Conservation (phyloP, 2,888 invertebrate genomes). For the Notodonta ziczac region DNA sequence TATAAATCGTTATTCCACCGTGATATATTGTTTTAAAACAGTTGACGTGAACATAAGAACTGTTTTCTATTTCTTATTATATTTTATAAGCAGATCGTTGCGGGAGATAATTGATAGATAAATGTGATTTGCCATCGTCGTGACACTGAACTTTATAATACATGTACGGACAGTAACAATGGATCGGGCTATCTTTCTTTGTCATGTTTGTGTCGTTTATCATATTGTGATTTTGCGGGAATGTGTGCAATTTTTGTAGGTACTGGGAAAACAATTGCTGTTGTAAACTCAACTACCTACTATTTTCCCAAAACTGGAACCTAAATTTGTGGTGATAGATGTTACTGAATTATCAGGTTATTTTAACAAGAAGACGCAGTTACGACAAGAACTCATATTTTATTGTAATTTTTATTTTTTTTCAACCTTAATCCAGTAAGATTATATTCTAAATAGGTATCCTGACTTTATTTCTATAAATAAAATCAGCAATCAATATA, state of each 20-base stretch:
- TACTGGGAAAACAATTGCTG: too few relatives aligned
- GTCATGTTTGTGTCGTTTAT: slow-evolving; percentile 33
- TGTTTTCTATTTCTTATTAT: slow-evolving; percentile 47
- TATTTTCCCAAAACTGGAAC: too few relatives aligned
- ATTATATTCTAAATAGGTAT: too few relatives aligned
- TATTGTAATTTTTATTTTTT: too few relatives aligned
- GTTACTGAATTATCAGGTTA: too few relatives aligned
- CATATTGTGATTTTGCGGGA: background rate
- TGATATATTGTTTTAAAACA: slow-evolving; percentile 55
- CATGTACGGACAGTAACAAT: slow-evolving; percentile 37
- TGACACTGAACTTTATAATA: slow-evolving; percentile 34
- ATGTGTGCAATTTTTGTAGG: background rate
- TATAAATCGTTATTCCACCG: slow-evolving; percentile 55
- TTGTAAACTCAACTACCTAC: too few relatives aligned
- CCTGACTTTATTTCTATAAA: background rate
- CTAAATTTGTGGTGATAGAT: too few relatives aligned
- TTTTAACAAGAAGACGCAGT: too few relatives aligned
- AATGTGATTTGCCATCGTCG: slow-evolving; percentile 41
- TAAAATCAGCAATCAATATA: background rate
- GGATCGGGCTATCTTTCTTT: slow-evolving; percentile 36
- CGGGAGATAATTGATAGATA: slow-evolving; percentile 39
- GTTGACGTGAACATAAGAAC: slow-evolving; percentile 41
- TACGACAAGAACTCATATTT: too few relatives aligned
- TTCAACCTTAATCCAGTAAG: too few relatives aligned
- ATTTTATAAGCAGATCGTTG: slow-evolving; percentile 46